Base-by-base conservation (phyloP, 2,797 vertebrate species). In the Gallinago nigripennis region DNA sequence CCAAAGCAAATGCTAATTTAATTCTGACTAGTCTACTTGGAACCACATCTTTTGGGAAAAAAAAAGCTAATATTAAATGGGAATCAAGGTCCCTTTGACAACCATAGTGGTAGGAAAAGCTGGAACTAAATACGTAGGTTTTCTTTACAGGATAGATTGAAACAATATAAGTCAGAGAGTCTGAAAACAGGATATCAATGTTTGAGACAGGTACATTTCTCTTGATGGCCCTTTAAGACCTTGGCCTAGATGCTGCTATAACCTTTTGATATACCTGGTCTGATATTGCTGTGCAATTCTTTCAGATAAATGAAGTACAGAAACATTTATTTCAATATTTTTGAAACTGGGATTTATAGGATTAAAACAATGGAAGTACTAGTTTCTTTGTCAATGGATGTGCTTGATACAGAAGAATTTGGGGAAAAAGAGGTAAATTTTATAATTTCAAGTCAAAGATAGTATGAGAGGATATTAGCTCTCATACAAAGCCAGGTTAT, bases 1-100 rank as follows among this genome's bases (percentile, higher is more conserved):
- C 6, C 3, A n/a, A 33, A 54, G 15, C 9, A 77, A 93, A 37
- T 0, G 1, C 1, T 66, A 10, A 9, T 3, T 30, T 56, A 66
- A 45, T 78, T 89, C 31, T 66, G 41, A 81, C 23, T 37, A 89
- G 5, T 13, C 33, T 9, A 25, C 19, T 23, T 2, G 51, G 33
- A 81, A 31, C 9, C 23, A 14, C 12, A 11, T 23, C 3, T 35
- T 80, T 57, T n/a, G 18, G 15, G 72, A 86, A 72, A 50, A 86
- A 4, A 72, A 84, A 88, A 70, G 4, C 3, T 3, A 81, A 65
- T 39, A 78, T 54, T 53, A 78, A 57, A 69, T 19, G 5, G 3
- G 15, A 83, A 51, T 78, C 68, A 88, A 56, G 4, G 14, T 48
- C 2, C 3, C 5, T 77, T n/a, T 65, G 12, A 65, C 64, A 64